Conservation (phyloP, 2,113 vertebrate genomes). For the Phylloscopus trochiloides region DNA sequence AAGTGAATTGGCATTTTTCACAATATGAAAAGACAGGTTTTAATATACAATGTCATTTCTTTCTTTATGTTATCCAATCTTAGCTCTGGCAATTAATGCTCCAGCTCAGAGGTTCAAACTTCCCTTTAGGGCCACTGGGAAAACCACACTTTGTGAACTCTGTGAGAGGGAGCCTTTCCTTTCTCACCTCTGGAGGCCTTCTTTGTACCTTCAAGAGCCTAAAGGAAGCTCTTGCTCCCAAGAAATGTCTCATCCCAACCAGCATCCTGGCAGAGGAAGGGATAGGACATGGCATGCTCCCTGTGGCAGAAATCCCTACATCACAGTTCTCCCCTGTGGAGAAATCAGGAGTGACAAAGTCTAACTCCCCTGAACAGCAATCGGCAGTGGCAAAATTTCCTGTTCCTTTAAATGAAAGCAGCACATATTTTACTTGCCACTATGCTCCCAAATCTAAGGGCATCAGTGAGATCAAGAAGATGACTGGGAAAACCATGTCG, state of each 20-base stretch:
- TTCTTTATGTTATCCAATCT: neutral
- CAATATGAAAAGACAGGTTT: constrained; percentile 57
- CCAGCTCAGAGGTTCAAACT: neutral
- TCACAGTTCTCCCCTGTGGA: neutral
- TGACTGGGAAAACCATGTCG: neutral
- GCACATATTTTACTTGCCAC: neutral
- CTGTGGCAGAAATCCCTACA: neutral
- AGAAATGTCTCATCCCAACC: neutral
- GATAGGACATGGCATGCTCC: neutral
- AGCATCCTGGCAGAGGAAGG: neutral
- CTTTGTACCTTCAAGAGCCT: neutral
- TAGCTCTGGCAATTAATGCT: constrained; percentile 9
- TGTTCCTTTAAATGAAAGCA: neutral
- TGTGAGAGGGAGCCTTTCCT: neutral
- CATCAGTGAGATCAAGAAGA: neutral
- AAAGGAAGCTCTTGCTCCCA: neutral
- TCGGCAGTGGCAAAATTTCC: neutral
- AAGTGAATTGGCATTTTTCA: no score
- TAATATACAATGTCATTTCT: constrained; percentile 29
- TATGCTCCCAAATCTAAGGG: neutral
- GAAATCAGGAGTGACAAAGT: neutral
- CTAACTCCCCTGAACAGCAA: neutral
- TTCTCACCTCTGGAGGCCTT: neutral
- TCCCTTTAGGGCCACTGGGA: neutral
- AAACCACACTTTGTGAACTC: neutral